These are phyloP conservation scores for Electrophaes corylata DNA, from an alignment of 2,888 invertebrate genomes.

Conservation along the genomic window DNA sequence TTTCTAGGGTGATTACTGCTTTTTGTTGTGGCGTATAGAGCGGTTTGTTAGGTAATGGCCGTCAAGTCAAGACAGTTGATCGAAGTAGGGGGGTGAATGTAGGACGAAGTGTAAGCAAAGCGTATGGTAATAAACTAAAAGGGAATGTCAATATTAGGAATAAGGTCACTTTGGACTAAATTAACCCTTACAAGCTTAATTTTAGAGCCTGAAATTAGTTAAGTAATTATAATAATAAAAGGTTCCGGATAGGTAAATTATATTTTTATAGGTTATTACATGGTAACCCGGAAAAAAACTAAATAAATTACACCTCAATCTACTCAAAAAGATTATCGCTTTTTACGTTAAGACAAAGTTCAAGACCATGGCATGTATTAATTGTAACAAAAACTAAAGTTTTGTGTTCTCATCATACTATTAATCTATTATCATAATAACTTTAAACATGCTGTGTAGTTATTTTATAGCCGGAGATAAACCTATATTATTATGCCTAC, in stretches of 20 bases:
- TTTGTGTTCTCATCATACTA: not conserved
- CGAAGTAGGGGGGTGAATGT: conserved; percentile 80
- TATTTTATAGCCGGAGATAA: not conserved
- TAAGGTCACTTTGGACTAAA: not conserved
- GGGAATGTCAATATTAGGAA: not conserved
- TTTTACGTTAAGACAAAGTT: conserved; percentile 10
- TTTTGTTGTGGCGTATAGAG: conserved; percentile 65
- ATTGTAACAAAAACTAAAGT: conserved; percentile 1
- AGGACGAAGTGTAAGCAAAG: conserved; percentile 58
- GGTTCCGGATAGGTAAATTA: not conserved
- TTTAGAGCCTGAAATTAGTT: no score
- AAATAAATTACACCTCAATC: not conserved
- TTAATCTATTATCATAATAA: not conserved
- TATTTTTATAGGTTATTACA: not conserved
- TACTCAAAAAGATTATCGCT: not conserved
- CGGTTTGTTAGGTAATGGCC: conserved; percentile 79
- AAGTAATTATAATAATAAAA: no score
- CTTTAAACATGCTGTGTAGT: no score
- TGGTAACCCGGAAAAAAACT: not conserved
- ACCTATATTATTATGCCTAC: no score
- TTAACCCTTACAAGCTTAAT: no score
- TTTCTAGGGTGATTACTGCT: conserved; percentile 44
- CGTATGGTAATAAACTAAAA: conserved; percentile 20
- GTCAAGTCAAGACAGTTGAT: conserved; percentile 72
- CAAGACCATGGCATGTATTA: not conserved